Base-by-base conservation (phyloP, 2,113 vertebrate species). In the Ondatra zibethicus region DNA sequence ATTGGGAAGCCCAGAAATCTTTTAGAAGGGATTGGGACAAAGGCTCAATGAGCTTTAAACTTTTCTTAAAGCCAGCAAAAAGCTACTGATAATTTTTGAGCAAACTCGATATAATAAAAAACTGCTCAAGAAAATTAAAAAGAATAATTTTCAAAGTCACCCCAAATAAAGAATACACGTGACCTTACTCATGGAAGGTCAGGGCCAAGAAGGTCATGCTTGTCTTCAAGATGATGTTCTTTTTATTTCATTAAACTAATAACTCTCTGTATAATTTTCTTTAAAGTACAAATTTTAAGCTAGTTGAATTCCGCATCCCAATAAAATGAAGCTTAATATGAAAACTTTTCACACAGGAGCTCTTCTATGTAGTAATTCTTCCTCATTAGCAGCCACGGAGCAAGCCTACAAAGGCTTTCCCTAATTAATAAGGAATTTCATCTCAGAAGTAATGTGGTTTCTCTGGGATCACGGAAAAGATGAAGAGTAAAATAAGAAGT, bases 321-420 rank as follows among this genome's bases (percentile, higher is more conserved):
- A 81, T 76, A 86, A 88, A 95, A 87, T 84, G 21, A 92, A 88
- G 47, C 68, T 78, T 88, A 89, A 72, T 76, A 87, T 90, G 36
- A 90, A 88, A 92, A 85, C n/a, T 80, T 84, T 61, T 92, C 58
- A 93, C 75, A n/a, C 33, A 3, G 76, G 88, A 77, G 42, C 91
- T 58, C 72, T 94, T 97, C 92, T 94, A 63, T 92, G 39, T 89
- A 75, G 58, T 73, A 97, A 52, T 94, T 96, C 42, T 63, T 95
- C 52, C 70, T 97, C 88, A 77, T 94, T 95, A 94, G 77, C 7
- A 85, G 29, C 75, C 70, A 86, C 4, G 5, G 92, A 81, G 76
- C 58, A 92, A 92, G 89, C 36, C 92, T 94, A 76, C 21, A 66
- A 85, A 78, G 88, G 45, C 72, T 73, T 92, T 95, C 76, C 91